A percentile compares a stretch with the other conserved stretches of the same genome.
Evolutionary conservation across 1,140 invertebrate species (phyloP).

Genomic region (Prorops nasuta): DNA sequence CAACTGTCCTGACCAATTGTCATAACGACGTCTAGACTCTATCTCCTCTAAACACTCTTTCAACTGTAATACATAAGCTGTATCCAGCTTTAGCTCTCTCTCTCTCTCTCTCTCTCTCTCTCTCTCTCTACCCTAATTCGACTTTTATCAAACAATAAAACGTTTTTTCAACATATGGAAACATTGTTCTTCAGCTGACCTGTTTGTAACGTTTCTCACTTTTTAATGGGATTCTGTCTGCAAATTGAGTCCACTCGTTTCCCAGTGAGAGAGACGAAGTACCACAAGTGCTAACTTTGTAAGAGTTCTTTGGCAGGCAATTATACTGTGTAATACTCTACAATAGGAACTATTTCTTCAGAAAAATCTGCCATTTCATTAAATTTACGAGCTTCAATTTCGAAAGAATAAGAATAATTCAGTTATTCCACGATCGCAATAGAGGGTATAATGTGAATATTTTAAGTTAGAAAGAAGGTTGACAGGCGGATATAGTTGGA

Average conservation of each 20-base stretch:
- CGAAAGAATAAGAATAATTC: no score
- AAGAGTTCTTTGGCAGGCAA: conserved; percentile 24
- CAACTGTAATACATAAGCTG: neutral
- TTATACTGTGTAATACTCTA: conserved; percentile 18
- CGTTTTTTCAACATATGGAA: neutral
- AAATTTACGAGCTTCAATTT: no score
- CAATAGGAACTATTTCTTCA: no score
- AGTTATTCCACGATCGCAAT: no score
- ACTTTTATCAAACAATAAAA: neutral
- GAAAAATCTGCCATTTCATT: no score
- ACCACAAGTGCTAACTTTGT: conserved; percentile 31
- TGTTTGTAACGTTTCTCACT: conserved; percentile 5
- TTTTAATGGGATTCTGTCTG: conserved; percentile 24
- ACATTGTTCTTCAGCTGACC: conserved; percentile 4
- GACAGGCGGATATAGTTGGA: no score
- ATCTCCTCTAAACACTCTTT: no score
- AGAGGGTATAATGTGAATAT: no score
- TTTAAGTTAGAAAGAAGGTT: no score
- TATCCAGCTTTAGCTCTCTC: neutral
- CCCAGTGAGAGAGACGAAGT: conserved; percentile 17
- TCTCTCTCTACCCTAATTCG: neutral
- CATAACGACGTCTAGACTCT: no score
- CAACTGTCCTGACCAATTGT: neutral
- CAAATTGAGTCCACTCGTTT: conserved; percentile 17
- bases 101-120: neutral